Evolutionary conservation across 2,113 vertebrate genomes (phyloP).

Genomic region (Sciurus niger): DNA sequence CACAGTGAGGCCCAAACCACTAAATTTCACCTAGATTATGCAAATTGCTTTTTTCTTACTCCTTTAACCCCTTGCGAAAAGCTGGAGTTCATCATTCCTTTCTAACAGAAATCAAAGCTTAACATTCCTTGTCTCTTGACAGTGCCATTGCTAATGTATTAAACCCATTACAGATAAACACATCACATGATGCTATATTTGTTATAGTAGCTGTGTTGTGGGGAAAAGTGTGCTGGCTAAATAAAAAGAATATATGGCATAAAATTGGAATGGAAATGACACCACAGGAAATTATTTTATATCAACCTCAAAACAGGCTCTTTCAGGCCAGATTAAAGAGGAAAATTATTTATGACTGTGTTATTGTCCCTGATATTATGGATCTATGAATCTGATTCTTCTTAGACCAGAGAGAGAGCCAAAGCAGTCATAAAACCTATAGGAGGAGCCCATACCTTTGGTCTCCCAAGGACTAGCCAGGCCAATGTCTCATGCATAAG

Average conservation of each 20-base stretch:
- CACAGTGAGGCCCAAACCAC: not conserved
- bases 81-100: constrained; percentile 76
- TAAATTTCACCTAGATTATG: constrained; percentile 79
- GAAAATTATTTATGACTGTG: constrained; percentile 55
- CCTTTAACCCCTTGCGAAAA: constrained; percentile 76
- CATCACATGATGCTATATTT: not conserved
- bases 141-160: constrained; percentile 64
- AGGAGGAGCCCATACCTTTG: not conserved
- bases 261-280: constrained; percentile 55
- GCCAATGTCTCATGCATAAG: not conserved
- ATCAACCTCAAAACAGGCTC: constrained; percentile 73
- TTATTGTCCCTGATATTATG: constrained; percentile 47
- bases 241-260: constrained; percentile 71
- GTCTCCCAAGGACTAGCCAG: not conserved
- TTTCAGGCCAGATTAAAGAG: constrained; percentile 56
- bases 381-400: constrained; percentile 50
- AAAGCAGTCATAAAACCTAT: not conserved
- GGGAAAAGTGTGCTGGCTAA: constrained; percentile 74
- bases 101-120: constrained; percentile 78
- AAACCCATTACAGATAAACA: constrained; percentile 74
- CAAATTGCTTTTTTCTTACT: constrained; percentile 64
- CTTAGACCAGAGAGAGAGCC: not conserved
- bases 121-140: constrained; percentile 74
- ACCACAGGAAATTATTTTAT: constrained; percentile 81
- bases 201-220: constrained; percentile 72